phyloP scores from a whole-genome alignment of 2,888 invertebrate genomes.

The Epinotia bilunana region DNA sequence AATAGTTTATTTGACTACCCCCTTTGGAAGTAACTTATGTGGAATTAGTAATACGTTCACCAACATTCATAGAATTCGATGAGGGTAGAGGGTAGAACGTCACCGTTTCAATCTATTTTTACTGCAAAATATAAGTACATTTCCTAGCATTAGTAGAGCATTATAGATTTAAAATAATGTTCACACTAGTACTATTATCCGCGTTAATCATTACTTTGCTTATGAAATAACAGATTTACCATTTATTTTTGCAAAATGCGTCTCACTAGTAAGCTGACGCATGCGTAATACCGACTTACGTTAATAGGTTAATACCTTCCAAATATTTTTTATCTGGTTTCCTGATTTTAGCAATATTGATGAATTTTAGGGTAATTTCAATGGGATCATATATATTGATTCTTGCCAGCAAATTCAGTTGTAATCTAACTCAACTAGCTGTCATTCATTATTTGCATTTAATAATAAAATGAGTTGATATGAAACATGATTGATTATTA shows the following conservation, averaged over 20 bases:
- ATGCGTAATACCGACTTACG: conserved; percentile 1
- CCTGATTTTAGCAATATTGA: neutral
- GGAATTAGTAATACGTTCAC: neutral
- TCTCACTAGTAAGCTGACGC: neutral
- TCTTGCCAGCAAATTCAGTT: neutral
- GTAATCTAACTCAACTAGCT: neutral
- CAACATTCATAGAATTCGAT: neutral
- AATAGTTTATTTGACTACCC: conserved; percentile 13
- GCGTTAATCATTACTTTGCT: neutral
- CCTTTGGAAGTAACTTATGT: neutral
- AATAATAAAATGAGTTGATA: too few species aligned
- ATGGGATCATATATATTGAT: neutral
- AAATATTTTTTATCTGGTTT: neutral
- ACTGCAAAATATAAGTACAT: neutral
- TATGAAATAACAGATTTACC: neutral
- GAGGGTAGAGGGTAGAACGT: conserved; percentile 30
- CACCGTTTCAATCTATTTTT: conserved; percentile 2
- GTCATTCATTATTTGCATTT: neutral
- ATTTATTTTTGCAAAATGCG: neutral
- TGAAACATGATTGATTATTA: neutral
- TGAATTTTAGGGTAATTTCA: neutral
- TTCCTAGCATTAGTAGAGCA: neutral
- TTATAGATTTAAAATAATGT: neutral
- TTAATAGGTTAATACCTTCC: conserved; percentile 5
- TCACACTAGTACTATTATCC: neutral